These are phyloP conservation scores for Excalfactoria chinensis DNA, from an alignment of 2,113 vertebrate genomes.

Conservation along the genomic window DNA sequence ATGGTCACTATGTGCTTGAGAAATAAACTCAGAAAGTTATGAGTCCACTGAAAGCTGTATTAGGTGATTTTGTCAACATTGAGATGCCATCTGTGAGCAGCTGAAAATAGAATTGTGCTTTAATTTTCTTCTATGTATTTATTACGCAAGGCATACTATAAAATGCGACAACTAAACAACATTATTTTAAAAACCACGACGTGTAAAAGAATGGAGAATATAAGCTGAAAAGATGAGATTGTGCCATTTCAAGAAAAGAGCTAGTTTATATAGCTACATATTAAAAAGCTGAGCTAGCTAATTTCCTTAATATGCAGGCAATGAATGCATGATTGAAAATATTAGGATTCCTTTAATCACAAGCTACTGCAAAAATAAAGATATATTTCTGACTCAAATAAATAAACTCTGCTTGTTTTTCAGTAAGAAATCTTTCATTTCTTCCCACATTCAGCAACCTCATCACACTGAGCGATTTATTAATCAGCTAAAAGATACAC, in stretches of 20 bases:
- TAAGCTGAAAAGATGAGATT: neutral
- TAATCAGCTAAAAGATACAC: conserved; percentile 24
- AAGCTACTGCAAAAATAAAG: neutral
- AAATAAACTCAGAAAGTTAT: neutral
- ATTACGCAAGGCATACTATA: neutral
- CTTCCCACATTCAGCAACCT: neutral
- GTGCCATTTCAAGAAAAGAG: neutral
- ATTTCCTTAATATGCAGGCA: neutral
- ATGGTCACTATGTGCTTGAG: neutral
- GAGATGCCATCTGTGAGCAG: neutral
- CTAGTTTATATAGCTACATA: neutral
- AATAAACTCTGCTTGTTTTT: neutral
- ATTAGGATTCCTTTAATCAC: neutral
- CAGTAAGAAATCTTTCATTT: neutral
- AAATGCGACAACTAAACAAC: neutral
- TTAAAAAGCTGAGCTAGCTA: neutral
- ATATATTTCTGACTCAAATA: neutral
- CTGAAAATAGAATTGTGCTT: neutral
- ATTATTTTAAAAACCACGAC: neutral
- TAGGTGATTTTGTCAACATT: conserved; percentile 7
- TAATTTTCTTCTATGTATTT: neutral
- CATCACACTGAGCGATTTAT: neutral
- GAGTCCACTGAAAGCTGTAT: neutral
- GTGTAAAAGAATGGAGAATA: neutral
- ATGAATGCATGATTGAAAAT: neutral